These are phyloP conservation scores for Phycodurus eques DNA, from an alignment of 2,113 vertebrate genomes.

Conservation along the genomic window DNA sequence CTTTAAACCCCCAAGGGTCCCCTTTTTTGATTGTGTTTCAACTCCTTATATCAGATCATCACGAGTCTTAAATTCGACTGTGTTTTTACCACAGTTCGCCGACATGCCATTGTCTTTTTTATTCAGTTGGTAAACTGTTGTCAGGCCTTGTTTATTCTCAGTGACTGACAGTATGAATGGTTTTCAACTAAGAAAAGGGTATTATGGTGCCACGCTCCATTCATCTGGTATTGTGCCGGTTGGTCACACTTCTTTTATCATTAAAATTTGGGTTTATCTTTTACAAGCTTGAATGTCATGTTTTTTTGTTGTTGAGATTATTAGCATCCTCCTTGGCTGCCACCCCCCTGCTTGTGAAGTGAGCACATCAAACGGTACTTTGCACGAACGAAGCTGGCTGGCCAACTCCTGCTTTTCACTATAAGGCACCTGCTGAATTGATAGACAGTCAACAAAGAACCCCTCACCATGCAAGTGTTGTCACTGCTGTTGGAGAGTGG, in stretches of 20 bases:
- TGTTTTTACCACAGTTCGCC: conserved; percentile 52
- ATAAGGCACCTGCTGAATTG: conserved; percentile 76
- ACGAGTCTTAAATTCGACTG: conserved; percentile 25
- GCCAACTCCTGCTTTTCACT: conserved; percentile 62
- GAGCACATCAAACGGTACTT: conserved; percentile 70
- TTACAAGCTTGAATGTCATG: conserved; percentile 64
- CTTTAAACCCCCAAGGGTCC: conserved; percentile 46
- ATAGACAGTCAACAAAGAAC: conserved; percentile 67
- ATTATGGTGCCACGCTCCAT: conserved; percentile 33
- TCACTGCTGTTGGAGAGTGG: conserved; percentile 54
- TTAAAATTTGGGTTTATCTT: conserved; percentile 74
- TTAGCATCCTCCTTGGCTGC: conserved; percentile 67
- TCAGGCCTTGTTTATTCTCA: conserved; percentile 46
- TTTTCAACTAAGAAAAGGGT: conserved; percentile 27
- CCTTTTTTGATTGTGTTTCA: conserved; percentile 39
- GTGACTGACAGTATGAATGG: conserved; percentile 65
- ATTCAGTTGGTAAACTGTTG: conserved; percentile 58
- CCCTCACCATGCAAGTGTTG: conserved; percentile 49
- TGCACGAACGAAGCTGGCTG: conserved; percentile 60
- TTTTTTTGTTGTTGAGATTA: conserved; percentile 69
- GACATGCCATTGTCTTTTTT: conserved; percentile 38
- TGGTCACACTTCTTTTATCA: conserved; percentile 68
- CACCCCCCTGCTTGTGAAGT: conserved; percentile 49
- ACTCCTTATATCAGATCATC: conserved; percentile 49
- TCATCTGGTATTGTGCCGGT: conserved; percentile 49